phyloP scores from a whole-genome alignment of 2,113 vertebrate genomes.

The Microtus pennsylvanicus region DNA sequence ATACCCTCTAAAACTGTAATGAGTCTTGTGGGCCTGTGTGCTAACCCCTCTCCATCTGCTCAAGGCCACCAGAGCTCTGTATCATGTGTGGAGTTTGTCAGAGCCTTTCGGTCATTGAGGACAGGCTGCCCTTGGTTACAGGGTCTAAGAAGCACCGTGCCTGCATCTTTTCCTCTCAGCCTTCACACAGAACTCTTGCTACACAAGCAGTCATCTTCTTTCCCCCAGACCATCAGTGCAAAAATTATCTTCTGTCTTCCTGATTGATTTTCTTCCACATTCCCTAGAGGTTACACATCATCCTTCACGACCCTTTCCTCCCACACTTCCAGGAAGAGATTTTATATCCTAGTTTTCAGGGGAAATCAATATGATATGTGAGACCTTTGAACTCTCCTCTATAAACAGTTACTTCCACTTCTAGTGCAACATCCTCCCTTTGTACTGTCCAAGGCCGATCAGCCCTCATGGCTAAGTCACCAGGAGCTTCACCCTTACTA shows the following conservation, averaged over 20 bases:
- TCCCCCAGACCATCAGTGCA: not conserved
- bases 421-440: not conserved
- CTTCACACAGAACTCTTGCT: not conserved
- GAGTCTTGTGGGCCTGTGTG: not conserved
- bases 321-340: not conserved
- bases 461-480: not conserved
- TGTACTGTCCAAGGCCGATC: not conserved
- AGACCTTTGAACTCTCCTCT: not conserved
- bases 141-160: not conserved
- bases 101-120: not conserved
- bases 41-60: not conserved
- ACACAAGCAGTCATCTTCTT: not conserved
- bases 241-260: not conserved
- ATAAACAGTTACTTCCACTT: not conserved
- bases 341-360: not conserved
- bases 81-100: not conserved
- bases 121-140: not conserved
- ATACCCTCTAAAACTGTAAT: not conserved
- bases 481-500: not conserved
- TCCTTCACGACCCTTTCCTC: not conserved
- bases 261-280: not conserved
- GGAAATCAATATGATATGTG: not conserved
- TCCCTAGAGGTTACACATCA: not conserved
- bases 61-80: not conserved
- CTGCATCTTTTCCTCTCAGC: not conserved